Conservation (phyloP, 2,888 invertebrate species). For the Drosophila suboccidentalis region DNA sequence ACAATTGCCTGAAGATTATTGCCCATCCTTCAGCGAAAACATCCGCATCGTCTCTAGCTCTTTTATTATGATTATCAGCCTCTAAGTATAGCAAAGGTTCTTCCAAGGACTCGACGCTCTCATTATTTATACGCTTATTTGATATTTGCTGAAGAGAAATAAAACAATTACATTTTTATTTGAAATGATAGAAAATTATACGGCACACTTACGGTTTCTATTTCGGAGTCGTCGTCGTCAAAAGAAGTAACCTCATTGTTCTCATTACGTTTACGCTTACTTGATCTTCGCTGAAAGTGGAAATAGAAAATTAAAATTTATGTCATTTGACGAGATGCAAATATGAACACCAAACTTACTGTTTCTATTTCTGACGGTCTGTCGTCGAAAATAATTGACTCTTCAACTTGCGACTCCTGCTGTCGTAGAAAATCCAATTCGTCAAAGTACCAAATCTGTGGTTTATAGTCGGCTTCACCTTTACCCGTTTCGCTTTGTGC, state of each 20-base stretch:
- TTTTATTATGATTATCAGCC: not conserved
- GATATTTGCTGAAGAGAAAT: not conserved
- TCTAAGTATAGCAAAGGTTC: not conserved
- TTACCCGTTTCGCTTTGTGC: not conserved
- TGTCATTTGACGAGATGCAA: not conserved
- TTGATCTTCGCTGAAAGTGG: too few relatives aligned
- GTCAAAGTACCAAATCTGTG: not conserved
- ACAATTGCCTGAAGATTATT: not conserved
- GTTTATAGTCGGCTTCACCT: not conserved
- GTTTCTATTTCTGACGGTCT: not conserved
- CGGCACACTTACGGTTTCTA: too few relatives aligned
- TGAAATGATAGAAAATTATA: too few relatives aligned
- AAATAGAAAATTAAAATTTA: too few relatives aligned
- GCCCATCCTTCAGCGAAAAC: conserved; percentile 1
- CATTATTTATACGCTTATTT: not conserved
- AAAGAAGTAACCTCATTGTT: too few relatives aligned
- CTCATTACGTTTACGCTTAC: too few relatives aligned
- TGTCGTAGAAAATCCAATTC: not conserved
- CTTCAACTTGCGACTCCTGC: not conserved
- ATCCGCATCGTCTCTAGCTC: not conserved
- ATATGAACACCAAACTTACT: not conserved
- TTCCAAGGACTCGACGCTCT: not conserved
- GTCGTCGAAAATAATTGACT: not conserved
- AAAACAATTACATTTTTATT: too few relatives aligned
- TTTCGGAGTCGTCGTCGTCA: too few relatives aligned